These are phyloP conservation scores for Oryzias celebensis DNA, from an alignment of 2,113 vertebrate genomes.

Conservation along the genomic window DNA sequence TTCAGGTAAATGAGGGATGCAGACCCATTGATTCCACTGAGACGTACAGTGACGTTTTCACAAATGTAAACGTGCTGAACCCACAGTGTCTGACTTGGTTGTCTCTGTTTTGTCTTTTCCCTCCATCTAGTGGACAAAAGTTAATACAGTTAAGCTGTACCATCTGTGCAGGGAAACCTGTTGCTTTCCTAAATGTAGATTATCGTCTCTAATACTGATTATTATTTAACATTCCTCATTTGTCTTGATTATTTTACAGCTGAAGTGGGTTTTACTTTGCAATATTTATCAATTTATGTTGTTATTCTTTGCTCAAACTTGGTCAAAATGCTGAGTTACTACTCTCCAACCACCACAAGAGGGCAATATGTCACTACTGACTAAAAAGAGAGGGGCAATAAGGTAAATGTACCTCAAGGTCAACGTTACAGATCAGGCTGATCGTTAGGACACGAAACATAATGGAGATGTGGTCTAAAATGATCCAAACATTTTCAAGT, in stretches of 20 bases:
- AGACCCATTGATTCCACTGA: conserved; percentile 1
- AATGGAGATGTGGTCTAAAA: neutral
- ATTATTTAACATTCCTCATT: neutral
- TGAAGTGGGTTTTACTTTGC: no score
- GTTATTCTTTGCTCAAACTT: neutral
- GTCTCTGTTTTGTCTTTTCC: conserved; percentile 27
- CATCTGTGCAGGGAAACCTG: conserved; percentile 20
- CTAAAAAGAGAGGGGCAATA: conserved; percentile 14
- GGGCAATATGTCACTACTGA: conserved; percentile 35
- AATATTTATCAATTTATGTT: neutral
- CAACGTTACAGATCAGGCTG: conserved; percentile 31
- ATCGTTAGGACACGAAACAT: neutral
- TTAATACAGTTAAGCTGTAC: neutral
- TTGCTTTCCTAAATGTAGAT: conserved; percentile 6
- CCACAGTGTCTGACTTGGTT: neutral
- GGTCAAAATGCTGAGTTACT: neutral
- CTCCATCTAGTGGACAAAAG: conserved; percentile 62
- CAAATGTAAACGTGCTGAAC: neutral
- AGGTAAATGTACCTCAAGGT: conserved; percentile 66
- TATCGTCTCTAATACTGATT: neutral
- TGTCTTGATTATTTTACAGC: no score
- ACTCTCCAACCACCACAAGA: conserved; percentile 45
- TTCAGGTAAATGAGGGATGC: conserved; percentile 6
- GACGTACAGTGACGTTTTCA: neutral
- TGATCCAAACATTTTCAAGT: neutral